Evolutionary conservation across 2,888 invertebrate genomes (phyloP), one percentile per base, ranked within the genome.

Genomic region (Netelia virgata): DNA sequence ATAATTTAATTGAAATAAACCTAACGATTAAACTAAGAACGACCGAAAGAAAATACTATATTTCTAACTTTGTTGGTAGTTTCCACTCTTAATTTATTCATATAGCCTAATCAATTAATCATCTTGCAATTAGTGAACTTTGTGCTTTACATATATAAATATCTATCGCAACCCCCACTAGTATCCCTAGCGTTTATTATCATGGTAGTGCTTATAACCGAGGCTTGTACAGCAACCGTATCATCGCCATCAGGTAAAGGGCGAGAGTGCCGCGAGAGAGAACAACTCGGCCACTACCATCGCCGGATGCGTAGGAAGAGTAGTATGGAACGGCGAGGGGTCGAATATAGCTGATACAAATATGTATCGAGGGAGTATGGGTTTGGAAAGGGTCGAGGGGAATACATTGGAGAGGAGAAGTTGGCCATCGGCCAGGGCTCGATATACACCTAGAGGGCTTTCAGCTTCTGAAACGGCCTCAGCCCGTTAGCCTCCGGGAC

Each of bases 301-400:
- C n/a, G 23, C 28, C 50, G 57, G 68, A 23, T 36, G 57, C 23
- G 72, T n/a, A 23, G 79, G 76, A 68, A 57, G 72, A 76, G 76
- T 47, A 61, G 72, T 76, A 68, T 61, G 72, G 50, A 73, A 80
- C 80, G 68, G 80, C 76, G 63, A 76, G 63, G 66, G 80, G 66
- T 55, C 66, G 68, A 69, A 72, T 80, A 84, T 76, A 80, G 76
- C 80, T 68, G 80, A 72, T 84, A 80, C 83, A 84, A 80, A 84
- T 84, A 80, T 84, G 83, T 84, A 84, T 84, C 80, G 74, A 80
- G 66, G 80, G 80, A 80, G 76, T 84, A 80, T 72, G 72, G 72
- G 72, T 57, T 72, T 43, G 61, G 20, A 53, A 50, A 57, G 18
- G 36, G 1, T 28, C 11, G 69, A 20, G 36, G 36, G 74, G 63